Conservation (phyloP, 2,797 vertebrate species). For the Anguilla obscura region DNA sequence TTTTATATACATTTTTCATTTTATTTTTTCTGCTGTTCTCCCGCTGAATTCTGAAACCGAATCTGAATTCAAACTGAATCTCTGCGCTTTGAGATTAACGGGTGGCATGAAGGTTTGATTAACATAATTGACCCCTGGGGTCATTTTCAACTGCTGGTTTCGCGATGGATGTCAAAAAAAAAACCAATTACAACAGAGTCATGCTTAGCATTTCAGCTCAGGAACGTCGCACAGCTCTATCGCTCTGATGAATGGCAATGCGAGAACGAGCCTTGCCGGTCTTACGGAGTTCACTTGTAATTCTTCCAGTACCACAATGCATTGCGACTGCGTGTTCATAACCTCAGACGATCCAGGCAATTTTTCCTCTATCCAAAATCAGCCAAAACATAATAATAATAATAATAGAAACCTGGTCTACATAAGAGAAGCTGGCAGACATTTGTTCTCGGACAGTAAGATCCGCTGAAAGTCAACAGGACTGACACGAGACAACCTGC, state of each 20-base stretch:
- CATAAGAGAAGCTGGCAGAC: neutral
- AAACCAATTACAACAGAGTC: conserved; percentile 1
- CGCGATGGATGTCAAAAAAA: neutral
- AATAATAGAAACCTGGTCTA: neutral
- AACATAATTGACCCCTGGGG: conserved; percentile 20
- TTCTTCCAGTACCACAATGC: neutral
- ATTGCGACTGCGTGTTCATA: neutral
- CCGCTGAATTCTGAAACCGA: neutral
- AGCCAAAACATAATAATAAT: neutral
- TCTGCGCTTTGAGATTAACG: neutral
- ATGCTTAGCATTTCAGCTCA: neutral
- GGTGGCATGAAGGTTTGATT: conserved; percentile 17
- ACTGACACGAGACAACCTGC: neutral
- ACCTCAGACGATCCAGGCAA: neutral
- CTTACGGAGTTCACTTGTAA: neutral
- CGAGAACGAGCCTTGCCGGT: neutral
- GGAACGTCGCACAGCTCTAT: neutral
- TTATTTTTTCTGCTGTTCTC: neutral
- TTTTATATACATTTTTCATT: neutral
- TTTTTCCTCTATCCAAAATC: neutral
- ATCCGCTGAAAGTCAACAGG: neutral
- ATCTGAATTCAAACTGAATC: neutral
- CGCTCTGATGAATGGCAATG: neutral
- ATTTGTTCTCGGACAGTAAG: neutral
- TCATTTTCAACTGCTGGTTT: neutral